Percentiles rank a stretch among this genome's conserved stretches.
phyloP scores from a whole-genome alignment of 2,797 vertebrate genomes.

The Ptychobarbus kaznakovi region DNA sequence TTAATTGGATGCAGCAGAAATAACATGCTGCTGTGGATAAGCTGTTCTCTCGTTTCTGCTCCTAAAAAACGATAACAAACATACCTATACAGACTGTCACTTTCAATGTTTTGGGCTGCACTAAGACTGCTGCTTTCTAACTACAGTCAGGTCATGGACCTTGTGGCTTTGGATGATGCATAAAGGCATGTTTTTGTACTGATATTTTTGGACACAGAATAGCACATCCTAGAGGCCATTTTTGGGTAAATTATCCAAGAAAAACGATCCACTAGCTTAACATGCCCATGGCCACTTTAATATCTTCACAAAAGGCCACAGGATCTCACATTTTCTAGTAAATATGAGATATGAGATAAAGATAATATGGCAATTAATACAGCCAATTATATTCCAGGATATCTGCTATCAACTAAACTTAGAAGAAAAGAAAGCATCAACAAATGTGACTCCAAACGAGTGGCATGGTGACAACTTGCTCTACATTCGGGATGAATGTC shows the following conservation, averaged over 20 bases:
- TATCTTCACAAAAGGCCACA: neutral
- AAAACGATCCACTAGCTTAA: neutral
- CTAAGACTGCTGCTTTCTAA: neutral
- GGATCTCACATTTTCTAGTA: neutral
- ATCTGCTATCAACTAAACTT: neutral
- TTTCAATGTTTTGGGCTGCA: neutral
- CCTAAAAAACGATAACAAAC: constrained; percentile 13
- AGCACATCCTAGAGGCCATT: constrained; percentile 10
- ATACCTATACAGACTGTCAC: neutral
- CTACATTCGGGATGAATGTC: too few species aligned
- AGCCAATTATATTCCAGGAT: neutral
- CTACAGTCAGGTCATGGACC: neutral
- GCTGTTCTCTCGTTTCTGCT: constrained; percentile 29
- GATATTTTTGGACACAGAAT: neutral
- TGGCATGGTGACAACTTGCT: too few species aligned
- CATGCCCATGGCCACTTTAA: neutral
- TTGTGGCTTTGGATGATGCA: neutral
- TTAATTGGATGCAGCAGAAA: constrained; percentile 77
- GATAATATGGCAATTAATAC: neutral
- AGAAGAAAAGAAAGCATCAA: neutral
- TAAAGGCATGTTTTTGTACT: neutral
- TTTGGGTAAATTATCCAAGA: neutral
- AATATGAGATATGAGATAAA: neutral
- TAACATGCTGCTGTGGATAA: constrained; percentile 62
- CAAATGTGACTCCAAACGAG: neutral